A percentile compares a stretch with the other conserved stretches of the same genome.
Evolutionary conservation across 1,140 invertebrate genomes (phyloP).

Genomic region (Drosophila virilis): DNA sequence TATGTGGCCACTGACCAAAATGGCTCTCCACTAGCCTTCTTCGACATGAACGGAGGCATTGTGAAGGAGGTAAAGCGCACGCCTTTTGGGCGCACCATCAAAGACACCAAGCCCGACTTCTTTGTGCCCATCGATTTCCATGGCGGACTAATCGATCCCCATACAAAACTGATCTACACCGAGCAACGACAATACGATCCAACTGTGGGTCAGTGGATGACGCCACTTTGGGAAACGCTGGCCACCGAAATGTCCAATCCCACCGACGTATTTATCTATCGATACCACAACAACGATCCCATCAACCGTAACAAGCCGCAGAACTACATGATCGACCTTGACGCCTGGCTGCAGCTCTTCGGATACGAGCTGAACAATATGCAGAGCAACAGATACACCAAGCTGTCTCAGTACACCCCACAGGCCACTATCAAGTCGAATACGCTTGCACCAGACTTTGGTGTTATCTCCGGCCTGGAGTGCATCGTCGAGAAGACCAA

Average conservation of each 20-base stretch:
- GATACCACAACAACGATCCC: slow-evolving; percentile 96
- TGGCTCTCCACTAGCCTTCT: slow-evolving; percentile 94
- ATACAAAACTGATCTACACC: slow-evolving; percentile 92
- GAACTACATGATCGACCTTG: slow-evolving; percentile 93
- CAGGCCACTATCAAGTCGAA: slow-evolving; percentile 90
- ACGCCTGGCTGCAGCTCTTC: slow-evolving; percentile 93
- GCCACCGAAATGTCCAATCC: slow-evolving; percentile 92
- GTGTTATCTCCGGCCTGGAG: slow-evolving; percentile 94
- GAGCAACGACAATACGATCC: slow-evolving; percentile 95
- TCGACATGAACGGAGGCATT: slow-evolving; percentile 94
- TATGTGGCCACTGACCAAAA: slow-evolving; percentile 97
- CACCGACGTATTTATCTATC: slow-evolving; percentile 95
- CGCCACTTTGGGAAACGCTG: slow-evolving; percentile 94
- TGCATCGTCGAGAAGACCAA: slow-evolving; percentile 94
- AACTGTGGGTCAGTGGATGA: slow-evolving; percentile 96
- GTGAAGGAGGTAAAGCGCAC: slow-evolving; percentile 96
- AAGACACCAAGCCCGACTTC: slow-evolving; percentile 96
- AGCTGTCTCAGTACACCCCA: slow-evolving; percentile 90
- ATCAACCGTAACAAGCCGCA: slow-evolving; percentile 91
- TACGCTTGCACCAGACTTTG: slow-evolving; percentile 92
- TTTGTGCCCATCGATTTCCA: slow-evolving; percentile 97
- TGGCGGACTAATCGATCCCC: slow-evolving; percentile 93
- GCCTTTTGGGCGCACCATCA: slow-evolving; percentile 94
- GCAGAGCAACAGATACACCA: slow-evolving; percentile 92
- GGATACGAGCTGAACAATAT: slow-evolving; percentile 94